Base-by-base conservation (phyloP, 1,140 invertebrate species). In the Macrobrachium nipponense region DNA sequence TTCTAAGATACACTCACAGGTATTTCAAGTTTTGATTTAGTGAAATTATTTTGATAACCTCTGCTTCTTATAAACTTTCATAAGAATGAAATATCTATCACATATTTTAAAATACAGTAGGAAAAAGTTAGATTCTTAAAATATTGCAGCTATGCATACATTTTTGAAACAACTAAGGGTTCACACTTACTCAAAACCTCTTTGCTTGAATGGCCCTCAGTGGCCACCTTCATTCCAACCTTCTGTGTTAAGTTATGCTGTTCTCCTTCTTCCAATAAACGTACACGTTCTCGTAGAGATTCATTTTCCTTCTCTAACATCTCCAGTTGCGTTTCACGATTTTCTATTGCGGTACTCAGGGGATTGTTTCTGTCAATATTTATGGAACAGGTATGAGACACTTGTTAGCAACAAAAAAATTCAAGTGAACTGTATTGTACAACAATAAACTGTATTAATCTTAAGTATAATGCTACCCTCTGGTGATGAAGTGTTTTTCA, bases 351-450 rank as follows among this genome's bases (percentile, higher is more conserved):
- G 77, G 94, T 91, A 0, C 94, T 92, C 3, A 95, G 92, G 0
- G 97, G 97, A 92, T 98, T 97, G 94, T 93, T 70, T 90, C 92
- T 96, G 93, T 72, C 95, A 2, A 75, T 12, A 70, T 27, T 51
- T n/a, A 20, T 23, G 44, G 17, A 14, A 82, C 14, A 43, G 14
- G 11, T 75, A n/a, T n/a, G 27, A 36, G 27, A 36, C 27, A 36
- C 27, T 36, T 11, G 23, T 59, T 23, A 59, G 58, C 70, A 10
- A 59, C 11, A 11, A 60, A 8, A 8, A 6, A 80, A 4, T 17
- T 80, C 36, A 11, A 64, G 43, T 12, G 0, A 51, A 76, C 59
- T 18, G 20, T 51, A 51, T 51, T 12, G 12, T 6, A 51, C 8
- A 10, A 51, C 12, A 3, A 10, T 2, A 2, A 8, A 10, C 51